phyloP scores from a whole-genome alignment of 2,797 vertebrate species.

The Cichlasoma orientale region DNA sequence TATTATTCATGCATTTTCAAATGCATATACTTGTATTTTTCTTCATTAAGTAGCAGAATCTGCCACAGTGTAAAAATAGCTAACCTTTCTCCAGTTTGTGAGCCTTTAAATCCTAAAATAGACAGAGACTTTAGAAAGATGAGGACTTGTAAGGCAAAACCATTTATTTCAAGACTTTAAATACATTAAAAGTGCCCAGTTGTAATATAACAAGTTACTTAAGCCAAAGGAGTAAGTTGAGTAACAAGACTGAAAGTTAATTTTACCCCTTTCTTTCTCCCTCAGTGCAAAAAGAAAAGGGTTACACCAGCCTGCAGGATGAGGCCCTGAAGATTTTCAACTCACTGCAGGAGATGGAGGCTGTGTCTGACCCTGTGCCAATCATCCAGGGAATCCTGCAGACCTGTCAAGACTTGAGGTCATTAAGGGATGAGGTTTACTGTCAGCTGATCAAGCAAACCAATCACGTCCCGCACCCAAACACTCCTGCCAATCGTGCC shows the following conservation, averaged over 20 bases:
- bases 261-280: not conserved
- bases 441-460: slow-evolving; percentile 96
- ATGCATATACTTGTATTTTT: not conserved
- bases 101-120: too few relatives aligned
- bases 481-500: slow-evolving; percentile 85
- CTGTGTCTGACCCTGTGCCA: slow-evolving; percentile 89
- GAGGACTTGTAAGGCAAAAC: not conserved
- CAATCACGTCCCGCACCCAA: slow-evolving; percentile 90
- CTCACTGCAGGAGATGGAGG: slow-evolving; percentile 93
- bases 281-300: slow-evolving; percentile 92
- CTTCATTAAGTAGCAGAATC: not conserved
- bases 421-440: slow-evolving; percentile 91
- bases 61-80: too few relatives aligned
- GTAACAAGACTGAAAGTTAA: not conserved
- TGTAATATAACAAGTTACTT: not conserved
- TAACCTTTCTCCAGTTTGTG: too few relatives aligned
- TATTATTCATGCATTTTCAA: not conserved
- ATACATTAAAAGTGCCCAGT: not conserved
- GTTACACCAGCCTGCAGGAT: slow-evolving; percentile 93
- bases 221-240: not conserved
- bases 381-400: slow-evolving; percentile 94
- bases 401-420: slow-evolving; percentile 90
- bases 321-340: slow-evolving; percentile 96
- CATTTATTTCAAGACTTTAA: not conserved
- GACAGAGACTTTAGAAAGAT: not conserved